Percentiles rank a stretch among this genome's conserved stretches.
phyloP scores from a whole-genome alignment of 2,888 invertebrate species.

The Microctonus hyperodae region DNA sequence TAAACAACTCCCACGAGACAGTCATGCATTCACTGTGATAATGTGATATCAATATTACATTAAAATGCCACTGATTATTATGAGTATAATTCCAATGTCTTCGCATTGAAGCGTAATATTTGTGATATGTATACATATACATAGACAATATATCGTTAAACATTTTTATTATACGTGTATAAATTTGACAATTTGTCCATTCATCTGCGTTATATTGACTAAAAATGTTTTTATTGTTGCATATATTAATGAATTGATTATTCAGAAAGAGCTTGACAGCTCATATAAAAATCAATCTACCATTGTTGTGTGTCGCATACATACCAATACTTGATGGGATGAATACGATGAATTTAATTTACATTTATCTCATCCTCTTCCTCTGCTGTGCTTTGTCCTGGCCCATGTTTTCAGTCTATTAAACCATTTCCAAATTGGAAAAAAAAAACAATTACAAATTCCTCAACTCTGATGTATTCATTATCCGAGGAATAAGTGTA shows the following conservation, averaged over 20 bases:
- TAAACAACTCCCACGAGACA: not conserved
- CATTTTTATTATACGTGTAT: not conserved
- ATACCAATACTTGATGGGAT: too few species aligned
- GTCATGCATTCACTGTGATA: not conserved
- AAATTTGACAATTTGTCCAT: not conserved
- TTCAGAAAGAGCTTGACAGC: conserved; percentile 10
- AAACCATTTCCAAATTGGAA: not conserved
- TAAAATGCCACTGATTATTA: not conserved
- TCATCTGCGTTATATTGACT: not conserved
- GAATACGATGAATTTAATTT: conserved; percentile 6
- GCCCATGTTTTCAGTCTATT: not conserved
- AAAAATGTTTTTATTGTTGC: not conserved
- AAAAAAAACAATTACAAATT: too few species aligned
- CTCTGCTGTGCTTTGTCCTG: not conserved
- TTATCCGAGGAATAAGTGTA: too few species aligned
- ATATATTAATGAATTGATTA: not conserved
- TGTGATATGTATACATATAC: not conserved
- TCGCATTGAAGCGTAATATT: not conserved
- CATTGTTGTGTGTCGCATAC: not conserved
- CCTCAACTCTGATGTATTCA: too few species aligned
- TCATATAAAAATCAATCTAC: conserved; percentile 29
- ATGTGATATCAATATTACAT: not conserved
- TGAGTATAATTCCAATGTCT: not conserved
- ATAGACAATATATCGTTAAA: too few species aligned
- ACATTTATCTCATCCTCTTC: conserved; percentile 24